A percentile compares a stretch with the other conserved stretches of the same genome.
These are phyloP conservation scores for Ypsolopha scabrella DNA, from an alignment of 2,888 invertebrate species.

Conservation along the genomic window DNA sequence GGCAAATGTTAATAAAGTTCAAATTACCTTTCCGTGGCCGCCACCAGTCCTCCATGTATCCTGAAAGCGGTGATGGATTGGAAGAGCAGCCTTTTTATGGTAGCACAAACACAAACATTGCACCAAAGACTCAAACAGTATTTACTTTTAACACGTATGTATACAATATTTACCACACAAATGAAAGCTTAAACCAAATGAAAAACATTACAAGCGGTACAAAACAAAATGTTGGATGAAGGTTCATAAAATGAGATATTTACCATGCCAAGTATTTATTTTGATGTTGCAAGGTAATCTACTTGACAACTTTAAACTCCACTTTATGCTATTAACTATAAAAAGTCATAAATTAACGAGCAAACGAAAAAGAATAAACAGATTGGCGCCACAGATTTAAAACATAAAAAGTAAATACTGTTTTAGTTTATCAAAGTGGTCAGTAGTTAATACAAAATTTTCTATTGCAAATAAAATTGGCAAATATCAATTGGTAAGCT, in stretches of 20 bases:
- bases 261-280: too few species aligned
- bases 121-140: slow-evolving; percentile 65
- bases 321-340: too few species aligned
- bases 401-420: slow-evolving; percentile 62
- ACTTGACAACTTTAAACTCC: too few species aligned
- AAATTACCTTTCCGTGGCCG: slow-evolving; percentile 94
- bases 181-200: background rate
- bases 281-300: too few species aligned
- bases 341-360: too few species aligned
- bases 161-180: background rate
- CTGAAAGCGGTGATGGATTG: slow-evolving; percentile 93
- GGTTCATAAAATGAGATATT: background rate
- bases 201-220: background rate
- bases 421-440: slow-evolving; percentile 44
- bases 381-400: slow-evolving; percentile 27
- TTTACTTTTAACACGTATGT: slow-evolving; percentile 42
- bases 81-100: slow-evolving; percentile 74
- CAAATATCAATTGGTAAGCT: background rate
- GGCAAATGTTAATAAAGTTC: slow-evolving; percentile 1
- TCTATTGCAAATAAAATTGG: slow-evolving; percentile 45
- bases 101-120: slow-evolving; percentile 71
- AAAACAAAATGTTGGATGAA: background rate
- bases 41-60: slow-evolving; percentile 99
- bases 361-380: slow-evolving; percentile 26
- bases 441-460: slow-evolving; percentile 38